Evolutionary conservation across 1,140 invertebrate genomes (phyloP).

Genomic region (Chymomyza costata): DNA sequence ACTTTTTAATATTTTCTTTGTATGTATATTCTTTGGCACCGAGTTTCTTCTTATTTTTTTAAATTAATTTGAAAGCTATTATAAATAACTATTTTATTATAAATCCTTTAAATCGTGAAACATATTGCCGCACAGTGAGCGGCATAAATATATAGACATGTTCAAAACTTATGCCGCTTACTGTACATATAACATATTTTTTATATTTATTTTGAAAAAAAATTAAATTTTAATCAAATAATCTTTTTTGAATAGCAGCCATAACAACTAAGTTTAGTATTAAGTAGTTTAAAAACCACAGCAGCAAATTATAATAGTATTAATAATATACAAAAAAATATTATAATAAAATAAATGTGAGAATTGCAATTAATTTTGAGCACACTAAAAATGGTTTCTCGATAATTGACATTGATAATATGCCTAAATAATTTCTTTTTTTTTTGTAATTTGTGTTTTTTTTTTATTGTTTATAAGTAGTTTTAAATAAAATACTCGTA

Average conservation of each 20-base stretch:
- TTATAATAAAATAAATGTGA: conserved; percentile 1
- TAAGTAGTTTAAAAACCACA: conserved; percentile 33
- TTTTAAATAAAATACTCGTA: conserved; percentile 36
- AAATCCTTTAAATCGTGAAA: no score
- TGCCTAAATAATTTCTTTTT: conserved; percentile 17
- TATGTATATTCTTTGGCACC: no score
- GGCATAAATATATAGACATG: no score
- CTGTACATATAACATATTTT: no score
- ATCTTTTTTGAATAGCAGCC: conserved; percentile 51
- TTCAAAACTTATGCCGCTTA: no score
- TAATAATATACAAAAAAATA: not conserved
- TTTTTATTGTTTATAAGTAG: conserved; percentile 53
- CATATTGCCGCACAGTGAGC: no score
- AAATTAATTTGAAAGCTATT: no score
- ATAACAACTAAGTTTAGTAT: conserved; percentile 67
- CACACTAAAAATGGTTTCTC: no score
- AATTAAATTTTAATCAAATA: conserved; percentile 16
- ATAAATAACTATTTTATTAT: no score
- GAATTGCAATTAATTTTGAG: no score
- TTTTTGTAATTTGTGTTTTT: conserved; percentile 10
- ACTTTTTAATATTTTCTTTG: no score
- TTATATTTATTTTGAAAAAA: conserved; percentile 53
- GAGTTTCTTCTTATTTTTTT: no score
- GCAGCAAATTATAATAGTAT: not conserved
- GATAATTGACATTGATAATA: conserved; percentile 15